Evolutionary conservation across 2,888 invertebrate species (phyloP).

Genomic region (Apodemia duryi): DNA sequence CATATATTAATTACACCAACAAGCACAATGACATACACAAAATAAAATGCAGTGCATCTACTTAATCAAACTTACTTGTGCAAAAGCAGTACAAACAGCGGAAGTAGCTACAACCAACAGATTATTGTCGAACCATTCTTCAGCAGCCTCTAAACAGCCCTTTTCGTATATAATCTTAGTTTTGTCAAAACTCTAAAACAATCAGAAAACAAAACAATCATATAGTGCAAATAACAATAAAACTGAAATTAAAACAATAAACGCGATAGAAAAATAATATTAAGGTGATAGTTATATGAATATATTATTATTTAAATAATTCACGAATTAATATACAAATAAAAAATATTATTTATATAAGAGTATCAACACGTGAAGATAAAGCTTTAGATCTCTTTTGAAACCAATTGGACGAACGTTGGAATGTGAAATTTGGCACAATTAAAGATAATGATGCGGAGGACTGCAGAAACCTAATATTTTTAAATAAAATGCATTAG

Average conservation of each 20-base stretch:
- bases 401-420: too few species aligned
- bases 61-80: constrained; percentile 87
- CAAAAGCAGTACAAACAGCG: constrained; percentile 92
- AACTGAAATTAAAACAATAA: constrained; percentile 2
- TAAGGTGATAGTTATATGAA: neutral
- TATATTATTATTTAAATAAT: neutral
- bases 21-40: neutral
- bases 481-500: too few species aligned
- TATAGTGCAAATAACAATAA: constrained; percentile 21
- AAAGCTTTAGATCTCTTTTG: too few species aligned
- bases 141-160: constrained; percentile 95
- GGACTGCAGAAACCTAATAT: too few species aligned
- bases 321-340: too few species aligned
- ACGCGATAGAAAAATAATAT: neutral
- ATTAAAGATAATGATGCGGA: too few species aligned
- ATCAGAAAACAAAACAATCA: constrained; percentile 42
- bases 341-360: too few species aligned
- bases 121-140: constrained; percentile 97
- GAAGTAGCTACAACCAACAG: constrained; percentile 94
- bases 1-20: neutral
- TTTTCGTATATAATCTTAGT: constrained; percentile 93
- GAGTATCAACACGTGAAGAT: too few species aligned
- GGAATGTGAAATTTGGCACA: too few species aligned
- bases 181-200: constrained; percentile 86
- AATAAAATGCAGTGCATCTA: constrained; percentile 44